phyloP scores from a whole-genome alignment of 2,888 invertebrate species.

The Polyommatus icarus region DNA sequence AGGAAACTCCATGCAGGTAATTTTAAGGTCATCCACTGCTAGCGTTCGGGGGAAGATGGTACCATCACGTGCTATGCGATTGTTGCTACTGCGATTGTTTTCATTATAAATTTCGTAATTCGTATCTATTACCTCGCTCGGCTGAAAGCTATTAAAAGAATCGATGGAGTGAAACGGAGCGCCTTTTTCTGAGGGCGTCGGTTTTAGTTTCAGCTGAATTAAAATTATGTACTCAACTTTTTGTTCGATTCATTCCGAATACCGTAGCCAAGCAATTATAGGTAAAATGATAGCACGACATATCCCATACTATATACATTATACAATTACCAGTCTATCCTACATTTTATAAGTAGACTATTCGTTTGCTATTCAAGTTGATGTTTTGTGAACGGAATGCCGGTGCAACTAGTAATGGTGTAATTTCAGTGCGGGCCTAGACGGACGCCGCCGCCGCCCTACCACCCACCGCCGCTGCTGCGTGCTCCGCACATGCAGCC shows the following conservation, averaged over 20 bases:
- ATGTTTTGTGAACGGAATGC: conserved; percentile 41
- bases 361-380: too few species aligned
- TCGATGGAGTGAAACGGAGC: background rate
- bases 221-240: background rate
- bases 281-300: background rate
- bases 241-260: background rate
- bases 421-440: conserved; percentile 80
- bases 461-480: conserved; percentile 81
- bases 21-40: background rate
- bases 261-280: background rate
- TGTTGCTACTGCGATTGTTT: conserved; percentile 39
- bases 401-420: conserved; percentile 42
- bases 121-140: background rate
- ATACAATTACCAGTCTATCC: background rate
- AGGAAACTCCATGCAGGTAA: conserved; percentile 83
- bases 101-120: background rate
- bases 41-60: conserved; percentile 55
- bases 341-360: too few species aligned
- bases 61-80: conserved; percentile 68
- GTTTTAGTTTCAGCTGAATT: background rate
- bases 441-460: conserved; percentile 89
- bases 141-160: background rate
- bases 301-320: background rate
- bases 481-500: conserved; percentile 58
- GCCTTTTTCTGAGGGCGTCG: background rate